These are phyloP conservation scores for Echinometra lucunter DNA, from an alignment of 53 echinoderm and acorn worm genomes.

Conservation along the genomic window DNA sequence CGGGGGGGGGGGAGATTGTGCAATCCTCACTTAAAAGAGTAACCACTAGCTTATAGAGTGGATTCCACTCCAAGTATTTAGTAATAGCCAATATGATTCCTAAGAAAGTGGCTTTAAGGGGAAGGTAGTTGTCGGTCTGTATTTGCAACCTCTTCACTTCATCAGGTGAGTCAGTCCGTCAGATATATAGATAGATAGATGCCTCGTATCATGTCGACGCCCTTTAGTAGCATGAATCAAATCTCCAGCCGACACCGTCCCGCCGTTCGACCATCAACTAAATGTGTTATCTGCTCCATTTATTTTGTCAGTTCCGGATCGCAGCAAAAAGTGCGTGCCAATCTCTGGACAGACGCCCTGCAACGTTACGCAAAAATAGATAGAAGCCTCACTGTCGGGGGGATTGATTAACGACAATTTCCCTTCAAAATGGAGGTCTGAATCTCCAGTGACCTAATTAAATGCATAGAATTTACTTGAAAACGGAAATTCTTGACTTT, in stretches of 20 bases:
- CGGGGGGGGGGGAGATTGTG: too few species aligned
- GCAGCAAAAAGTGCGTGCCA: conserved; percentile 17
- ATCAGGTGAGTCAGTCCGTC: not conserved
- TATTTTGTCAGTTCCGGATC: conserved; percentile 57
- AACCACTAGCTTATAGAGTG: too few species aligned
- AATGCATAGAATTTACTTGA: too few species aligned
- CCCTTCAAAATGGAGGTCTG: not conserved
- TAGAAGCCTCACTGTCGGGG: not conserved
- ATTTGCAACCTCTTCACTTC: not conserved
- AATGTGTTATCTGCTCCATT: conserved; percentile 54
- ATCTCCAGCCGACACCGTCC: not conserved
- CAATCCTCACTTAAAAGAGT: too few species aligned
- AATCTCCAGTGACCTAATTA: not conserved
- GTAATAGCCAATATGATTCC: too few species aligned
- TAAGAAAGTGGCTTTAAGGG: not conserved
- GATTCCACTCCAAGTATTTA: too few species aligned
- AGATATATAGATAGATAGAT: conserved; percentile 44
- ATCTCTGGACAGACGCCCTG: not conserved
- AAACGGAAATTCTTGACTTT: too few species aligned
- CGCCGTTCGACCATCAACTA: not conserved
- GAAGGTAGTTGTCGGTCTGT: not conserved
- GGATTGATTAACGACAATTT: not conserved
- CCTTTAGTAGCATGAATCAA: conserved; percentile 16
- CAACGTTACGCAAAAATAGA: not conserved
- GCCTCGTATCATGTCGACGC: not conserved